Percentiles rank a stretch among this genome's conserved stretches.
Conservation (phyloP, 2,888 invertebrate genomes). For the Philhelius pedissequus region DNA sequence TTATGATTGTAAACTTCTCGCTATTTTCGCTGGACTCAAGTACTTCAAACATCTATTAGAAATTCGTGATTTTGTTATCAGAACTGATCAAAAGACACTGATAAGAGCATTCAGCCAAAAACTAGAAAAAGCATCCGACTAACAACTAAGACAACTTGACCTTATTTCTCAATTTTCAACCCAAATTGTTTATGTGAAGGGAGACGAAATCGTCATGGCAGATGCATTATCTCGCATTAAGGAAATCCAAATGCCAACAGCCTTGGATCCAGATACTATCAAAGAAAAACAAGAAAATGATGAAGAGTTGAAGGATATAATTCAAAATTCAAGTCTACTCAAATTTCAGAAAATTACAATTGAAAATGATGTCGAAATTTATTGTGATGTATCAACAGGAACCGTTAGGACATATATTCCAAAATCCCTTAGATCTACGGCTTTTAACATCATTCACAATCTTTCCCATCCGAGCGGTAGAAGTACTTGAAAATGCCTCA, state of each 20-base stretch:
- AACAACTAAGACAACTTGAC: not conserved
- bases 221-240: too few relatives aligned
- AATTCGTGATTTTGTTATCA: not conserved
- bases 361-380: conserved; percentile 23
- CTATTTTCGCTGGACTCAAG: not conserved
- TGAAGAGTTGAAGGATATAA: not conserved
- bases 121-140: not conserved
- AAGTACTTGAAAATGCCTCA: conserved; percentile 50
- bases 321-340: not conserved
- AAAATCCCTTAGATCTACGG: conserved; percentile 43
- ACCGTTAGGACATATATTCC: conserved; percentile 69
- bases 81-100: not conserved
- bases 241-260: too few relatives aligned
- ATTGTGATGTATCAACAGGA: conserved; percentile 64
- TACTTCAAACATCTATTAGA: not conserved
- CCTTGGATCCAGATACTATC: too few relatives aligned
- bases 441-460: too few relatives aligned
- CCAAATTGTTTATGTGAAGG: too few relatives aligned
- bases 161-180: too few relatives aligned
- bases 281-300: too few relatives aligned
- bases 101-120: not conserved
- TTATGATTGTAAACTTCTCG: conserved; percentile 1
- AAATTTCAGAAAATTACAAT: not conserved
- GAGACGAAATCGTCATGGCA: too few relatives aligned
- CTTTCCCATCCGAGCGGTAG: conserved; percentile 67